phyloP scores from a whole-genome alignment of 2,888 invertebrate genomes.

The Sturmia bella region DNA sequence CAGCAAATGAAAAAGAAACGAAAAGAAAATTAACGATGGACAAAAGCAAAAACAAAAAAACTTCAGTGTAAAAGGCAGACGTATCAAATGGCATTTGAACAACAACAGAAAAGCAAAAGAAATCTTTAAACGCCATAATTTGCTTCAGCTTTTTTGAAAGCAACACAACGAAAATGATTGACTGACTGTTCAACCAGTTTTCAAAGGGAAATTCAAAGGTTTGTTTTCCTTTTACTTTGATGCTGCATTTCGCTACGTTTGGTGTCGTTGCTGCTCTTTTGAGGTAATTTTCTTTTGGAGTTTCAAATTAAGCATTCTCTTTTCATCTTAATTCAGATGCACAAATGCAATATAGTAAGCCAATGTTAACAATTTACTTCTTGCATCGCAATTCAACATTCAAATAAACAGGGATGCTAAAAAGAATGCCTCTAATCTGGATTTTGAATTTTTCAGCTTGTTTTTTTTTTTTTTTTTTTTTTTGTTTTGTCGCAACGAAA shows the following conservation, averaged over 20 bases:
- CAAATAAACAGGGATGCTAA: too few species aligned
- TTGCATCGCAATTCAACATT: too few species aligned
- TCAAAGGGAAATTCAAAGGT: constrained; percentile 53
- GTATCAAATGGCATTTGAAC: not conserved
- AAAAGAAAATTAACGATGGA: not conserved
- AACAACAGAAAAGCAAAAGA: constrained; percentile 4
- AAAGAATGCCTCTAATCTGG: too few species aligned
- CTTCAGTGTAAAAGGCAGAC: constrained; percentile 47
- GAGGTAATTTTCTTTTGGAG: constrained; percentile 56
- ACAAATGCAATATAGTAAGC: constrained; percentile 7
- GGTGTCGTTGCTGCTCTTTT: constrained; percentile 1
- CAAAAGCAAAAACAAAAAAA: constrained; percentile 49
- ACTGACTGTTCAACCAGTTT: constrained; percentile 59
- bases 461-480: constrained; percentile 23
- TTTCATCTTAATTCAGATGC: constrained; percentile 9
- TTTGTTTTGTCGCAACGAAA: too few species aligned
- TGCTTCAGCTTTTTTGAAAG: constrained; percentile 44
- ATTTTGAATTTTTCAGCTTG: constrained; percentile 47
- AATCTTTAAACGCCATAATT: constrained; percentile 56
- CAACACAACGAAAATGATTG: constrained; percentile 58
- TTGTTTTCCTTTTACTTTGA: not conserved
- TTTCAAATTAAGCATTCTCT: not conserved
- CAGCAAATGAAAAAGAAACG: constrained; percentile 32
- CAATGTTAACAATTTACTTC: too few species aligned
- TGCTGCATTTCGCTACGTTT: constrained; percentile 4